These are phyloP conservation scores for Antechinus flavipes DNA, from an alignment of 2,113 vertebrate genomes.

Conservation along the genomic window DNA sequence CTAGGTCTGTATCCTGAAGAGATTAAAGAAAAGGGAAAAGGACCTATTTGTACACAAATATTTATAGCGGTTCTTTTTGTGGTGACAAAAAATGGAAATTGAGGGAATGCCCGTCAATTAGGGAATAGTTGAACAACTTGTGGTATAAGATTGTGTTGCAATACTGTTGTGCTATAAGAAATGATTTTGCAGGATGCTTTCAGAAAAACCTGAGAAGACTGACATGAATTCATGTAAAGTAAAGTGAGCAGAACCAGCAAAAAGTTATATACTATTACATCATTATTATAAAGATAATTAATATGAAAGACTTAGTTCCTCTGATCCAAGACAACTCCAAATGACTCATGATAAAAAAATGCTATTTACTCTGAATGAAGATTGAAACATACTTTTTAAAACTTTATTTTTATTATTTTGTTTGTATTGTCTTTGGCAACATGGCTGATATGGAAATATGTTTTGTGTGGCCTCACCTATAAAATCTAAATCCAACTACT, in stretches of 20 bases:
- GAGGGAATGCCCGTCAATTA: background rate
- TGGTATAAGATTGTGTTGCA: background rate
- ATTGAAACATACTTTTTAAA: background rate
- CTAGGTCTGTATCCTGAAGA: background rate
- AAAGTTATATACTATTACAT: background rate
- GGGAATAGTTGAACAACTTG: no score
- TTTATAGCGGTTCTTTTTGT: background rate
- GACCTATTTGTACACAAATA: background rate
- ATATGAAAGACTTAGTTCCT: background rate
- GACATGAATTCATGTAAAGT: background rate
- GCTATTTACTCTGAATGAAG: background rate
- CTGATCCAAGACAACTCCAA: background rate
- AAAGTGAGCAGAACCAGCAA: background rate
- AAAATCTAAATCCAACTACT: background rate
- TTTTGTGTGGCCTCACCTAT: background rate
- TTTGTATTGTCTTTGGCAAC: background rate
- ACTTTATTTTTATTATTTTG: background rate
- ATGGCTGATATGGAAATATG: background rate
- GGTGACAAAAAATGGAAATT: background rate
- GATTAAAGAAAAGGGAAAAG: background rate
- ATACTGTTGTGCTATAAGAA: background rate
- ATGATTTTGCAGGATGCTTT: background rate
- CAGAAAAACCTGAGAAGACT: background rate
- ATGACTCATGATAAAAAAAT: background rate
- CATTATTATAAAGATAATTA: background rate